Percentiles rank a stretch among this genome's conserved stretches.
Evolutionary conservation across 2,888 invertebrate genomes (phyloP).

Genomic region (Chesias legatella): DNA sequence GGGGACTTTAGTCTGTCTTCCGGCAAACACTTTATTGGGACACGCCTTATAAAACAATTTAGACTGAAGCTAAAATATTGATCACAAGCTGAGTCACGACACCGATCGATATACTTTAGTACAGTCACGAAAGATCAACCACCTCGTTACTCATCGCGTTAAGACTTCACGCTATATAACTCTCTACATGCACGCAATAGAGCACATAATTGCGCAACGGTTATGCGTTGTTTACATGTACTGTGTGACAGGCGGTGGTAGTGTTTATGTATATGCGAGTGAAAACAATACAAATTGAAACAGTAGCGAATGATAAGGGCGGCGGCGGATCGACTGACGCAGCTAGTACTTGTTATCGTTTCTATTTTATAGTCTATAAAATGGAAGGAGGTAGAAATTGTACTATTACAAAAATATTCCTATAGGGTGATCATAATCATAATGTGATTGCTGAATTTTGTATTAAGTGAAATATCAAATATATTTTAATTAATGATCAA

Average conservation of each 20-base stretch:
- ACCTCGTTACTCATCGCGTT: slow-evolving; percentile 14
- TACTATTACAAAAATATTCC: too few relatives aligned
- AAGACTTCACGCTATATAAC: slow-evolving; percentile 5
- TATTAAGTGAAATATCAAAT: too few relatives aligned
- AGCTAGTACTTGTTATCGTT: slow-evolving; percentile 4
- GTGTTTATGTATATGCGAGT: slow-evolving; percentile 36
- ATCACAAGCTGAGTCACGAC: slow-evolving; percentile 30
- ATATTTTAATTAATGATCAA: too few relatives aligned
- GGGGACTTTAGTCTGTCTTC: too few relatives aligned
- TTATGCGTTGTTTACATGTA: slow-evolving; percentile 12
- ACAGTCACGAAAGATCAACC: slow-evolving; percentile 23
- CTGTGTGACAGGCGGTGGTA: slow-evolving; percentile 8
- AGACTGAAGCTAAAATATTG: slow-evolving; percentile 15
- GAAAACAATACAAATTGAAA: slow-evolving; percentile 47
- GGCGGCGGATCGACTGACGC: slow-evolving; percentile 7
- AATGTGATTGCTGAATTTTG: too few relatives aligned
- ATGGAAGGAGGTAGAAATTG: too few relatives aligned
- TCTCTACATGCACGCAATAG: slow-evolving; percentile 9
- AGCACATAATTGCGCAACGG: slow-evolving; percentile 2
- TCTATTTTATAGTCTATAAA: too few relatives aligned
- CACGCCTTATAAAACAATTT: background rate
- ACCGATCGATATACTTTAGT: slow-evolving; percentile 11
- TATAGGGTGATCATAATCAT: too few relatives aligned
- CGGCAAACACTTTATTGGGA: background rate
- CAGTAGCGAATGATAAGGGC: slow-evolving; percentile 23